Conservation (phyloP, 2,888 invertebrate genomes). For the Athetis lepigone region DNA sequence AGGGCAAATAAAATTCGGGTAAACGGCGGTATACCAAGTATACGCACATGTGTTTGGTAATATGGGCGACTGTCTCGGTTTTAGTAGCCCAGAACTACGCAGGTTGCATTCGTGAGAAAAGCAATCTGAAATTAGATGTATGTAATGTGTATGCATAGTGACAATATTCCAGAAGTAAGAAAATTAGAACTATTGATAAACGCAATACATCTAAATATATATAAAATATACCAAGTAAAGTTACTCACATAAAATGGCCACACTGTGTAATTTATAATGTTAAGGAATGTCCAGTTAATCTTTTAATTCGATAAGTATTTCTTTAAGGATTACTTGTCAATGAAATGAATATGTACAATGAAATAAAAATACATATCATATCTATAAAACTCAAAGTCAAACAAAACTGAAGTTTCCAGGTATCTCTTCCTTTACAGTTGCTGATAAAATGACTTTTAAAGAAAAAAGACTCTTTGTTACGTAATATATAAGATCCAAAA, state of each 20-base stretch:
- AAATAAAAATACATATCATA: constrained; percentile 8
- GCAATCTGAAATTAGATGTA: not conserved
- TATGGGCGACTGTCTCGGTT: constrained; percentile 1
- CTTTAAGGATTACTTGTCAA: not conserved
- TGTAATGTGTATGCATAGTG: not conserved
- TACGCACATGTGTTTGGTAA: constrained; percentile 28
- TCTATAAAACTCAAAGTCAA: not conserved
- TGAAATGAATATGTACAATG: too few species aligned
- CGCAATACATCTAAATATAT: too few species aligned
- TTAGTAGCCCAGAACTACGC: not conserved
- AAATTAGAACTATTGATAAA: too few species aligned
- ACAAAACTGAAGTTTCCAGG: not conserved
- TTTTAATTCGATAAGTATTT: not conserved
- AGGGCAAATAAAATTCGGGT: too few species aligned
- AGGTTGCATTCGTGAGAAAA: not conserved
- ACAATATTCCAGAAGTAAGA: too few species aligned
- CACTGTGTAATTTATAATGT: not conserved
- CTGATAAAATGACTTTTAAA: too few species aligned
- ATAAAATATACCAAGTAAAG: too few species aligned
- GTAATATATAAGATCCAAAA: too few species aligned
- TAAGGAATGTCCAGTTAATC: not conserved
- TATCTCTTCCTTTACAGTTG: not conserved
- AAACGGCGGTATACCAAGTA: too few species aligned
- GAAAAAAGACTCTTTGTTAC: too few species aligned
- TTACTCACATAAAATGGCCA: not conserved